Evolutionary conservation across 2,888 invertebrate species (phyloP).

Genomic region (Papilio demoleus): DNA sequence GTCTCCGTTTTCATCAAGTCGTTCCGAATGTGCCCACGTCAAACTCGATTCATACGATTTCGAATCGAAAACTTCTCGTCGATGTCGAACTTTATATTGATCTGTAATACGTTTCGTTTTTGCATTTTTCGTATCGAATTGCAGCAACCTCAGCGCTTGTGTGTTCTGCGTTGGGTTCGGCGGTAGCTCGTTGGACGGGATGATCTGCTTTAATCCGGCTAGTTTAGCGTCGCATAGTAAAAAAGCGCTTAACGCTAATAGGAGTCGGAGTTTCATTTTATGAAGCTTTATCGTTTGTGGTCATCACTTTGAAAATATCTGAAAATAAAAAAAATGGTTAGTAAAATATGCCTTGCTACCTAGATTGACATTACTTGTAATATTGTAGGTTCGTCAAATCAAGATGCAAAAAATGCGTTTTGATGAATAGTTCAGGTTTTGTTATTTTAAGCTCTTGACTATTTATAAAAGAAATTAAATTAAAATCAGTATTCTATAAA

Average conservation of each 20-base stretch:
- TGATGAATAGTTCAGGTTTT: not conserved
- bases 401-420: no score
- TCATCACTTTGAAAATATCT: slow-evolving; percentile 71
- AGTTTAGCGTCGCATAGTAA: slow-evolving; percentile 75
- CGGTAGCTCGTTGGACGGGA: slow-evolving; percentile 66
- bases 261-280: slow-evolving; percentile 71
- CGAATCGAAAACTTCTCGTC: slow-evolving; percentile 74
- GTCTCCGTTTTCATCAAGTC: slow-evolving; percentile 81
- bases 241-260: slow-evolving; percentile 68
- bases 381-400: no score
- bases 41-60: slow-evolving; percentile 74
- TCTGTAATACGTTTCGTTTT: slow-evolving; percentile 72
- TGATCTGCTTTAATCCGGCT: slow-evolving; percentile 62
- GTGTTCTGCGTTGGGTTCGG: slow-evolving; percentile 63
- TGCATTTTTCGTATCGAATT: slow-evolving; percentile 66
- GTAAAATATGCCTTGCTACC: no score
- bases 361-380: no score
- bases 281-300: slow-evolving; percentile 50
- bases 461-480: not conserved
- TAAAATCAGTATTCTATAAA: not conserved
- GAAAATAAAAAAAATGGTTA: slow-evolving; percentile 56
- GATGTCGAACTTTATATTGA: slow-evolving; percentile 67
- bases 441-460: not conserved
- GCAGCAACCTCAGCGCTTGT: slow-evolving; percentile 60
- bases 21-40: slow-evolving; percentile 84